Base-by-base conservation (phyloP, 1,140 invertebrate genomes). In the Drosophila auraria region DNA sequence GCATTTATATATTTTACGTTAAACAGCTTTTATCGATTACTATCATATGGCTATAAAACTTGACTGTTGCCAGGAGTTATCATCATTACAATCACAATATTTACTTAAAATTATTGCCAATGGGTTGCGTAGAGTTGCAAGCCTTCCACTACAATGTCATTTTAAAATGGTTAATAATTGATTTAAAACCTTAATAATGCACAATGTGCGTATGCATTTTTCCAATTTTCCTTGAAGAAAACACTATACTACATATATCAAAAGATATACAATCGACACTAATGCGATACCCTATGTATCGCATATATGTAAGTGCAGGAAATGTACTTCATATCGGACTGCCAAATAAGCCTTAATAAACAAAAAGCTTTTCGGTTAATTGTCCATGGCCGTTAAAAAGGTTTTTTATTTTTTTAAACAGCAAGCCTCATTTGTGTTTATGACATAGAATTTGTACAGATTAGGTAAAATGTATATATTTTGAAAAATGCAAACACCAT, bases 101-200 rank as follows among this genome's bases (percentile, higher is more conserved):
- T 20, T 78, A n/a, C 40, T 73, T 20, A 53, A 60, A 12, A 47
- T 69, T 44, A 30, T 82, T 33, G 36, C 50, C 40, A 17, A 30
- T 1, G 74, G 54, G 25, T 5, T 82, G 3, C 66, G 79, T 0
- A 45, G 45, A 15, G 30, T 58, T 2, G 30, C 57, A 2, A 82
- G 81, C 23, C 78, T 78, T 53, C 78, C 78, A 2, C 14, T 65
- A 0, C 44, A 64, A 3, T 82, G 73, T n/a, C 77, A 77, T 7
- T 80, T 82, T 7, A 54, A 66, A 53, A 82, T 49, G 51, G 77
- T 81, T 27, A 15, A 20, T 33, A 25, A 15, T 8, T 14, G 3
- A 17, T 9, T 27, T 7, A 23, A 57, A 36, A 40, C 20, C 20
- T 12, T 15, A 27, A 14, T 33, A 23, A 2, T 20, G n/a, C 14